Conservation (phyloP, 2,888 invertebrate genomes). For the Malacosoma neustria region DNA sequence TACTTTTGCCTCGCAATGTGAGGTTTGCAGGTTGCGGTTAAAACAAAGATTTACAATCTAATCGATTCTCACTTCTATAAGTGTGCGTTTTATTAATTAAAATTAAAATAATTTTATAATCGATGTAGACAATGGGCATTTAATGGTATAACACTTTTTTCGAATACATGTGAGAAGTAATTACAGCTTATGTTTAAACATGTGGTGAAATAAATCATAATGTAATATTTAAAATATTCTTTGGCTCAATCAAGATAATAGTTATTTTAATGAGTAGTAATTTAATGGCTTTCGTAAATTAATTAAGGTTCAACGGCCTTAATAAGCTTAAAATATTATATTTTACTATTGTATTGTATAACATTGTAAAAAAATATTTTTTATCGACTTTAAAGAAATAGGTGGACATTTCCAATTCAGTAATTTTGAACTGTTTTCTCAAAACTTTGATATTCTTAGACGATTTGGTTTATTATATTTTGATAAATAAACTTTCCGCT, state of each 20-base stretch:
- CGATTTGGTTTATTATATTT: too few species aligned
- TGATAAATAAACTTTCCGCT: too few species aligned
- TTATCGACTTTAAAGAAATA: too few species aligned
- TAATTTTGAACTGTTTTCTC: too few species aligned
- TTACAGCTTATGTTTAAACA: neutral
- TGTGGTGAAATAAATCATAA: neutral
- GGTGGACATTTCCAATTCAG: too few species aligned
- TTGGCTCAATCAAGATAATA: neutral
- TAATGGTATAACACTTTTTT: neutral
- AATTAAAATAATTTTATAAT: neutral
- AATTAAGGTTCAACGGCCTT: too few species aligned
- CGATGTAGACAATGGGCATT: neutral
- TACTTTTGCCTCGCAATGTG: neutral
- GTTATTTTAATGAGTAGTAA: neutral
- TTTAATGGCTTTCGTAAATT: neutral
- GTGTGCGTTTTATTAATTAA: neutral
- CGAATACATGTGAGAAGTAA: neutral
- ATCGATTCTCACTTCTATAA: neutral
- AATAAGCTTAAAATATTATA: too few species aligned
- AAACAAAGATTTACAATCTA: neutral
- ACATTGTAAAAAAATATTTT: too few species aligned
- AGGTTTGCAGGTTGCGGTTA: neutral
- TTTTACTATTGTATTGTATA: too few species aligned
- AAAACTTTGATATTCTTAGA: too few species aligned
- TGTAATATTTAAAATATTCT: too few species aligned